phyloP scores from a whole-genome alignment of 2,888 invertebrate species.

The Cataglyphis rosenhaueri region DNA sequence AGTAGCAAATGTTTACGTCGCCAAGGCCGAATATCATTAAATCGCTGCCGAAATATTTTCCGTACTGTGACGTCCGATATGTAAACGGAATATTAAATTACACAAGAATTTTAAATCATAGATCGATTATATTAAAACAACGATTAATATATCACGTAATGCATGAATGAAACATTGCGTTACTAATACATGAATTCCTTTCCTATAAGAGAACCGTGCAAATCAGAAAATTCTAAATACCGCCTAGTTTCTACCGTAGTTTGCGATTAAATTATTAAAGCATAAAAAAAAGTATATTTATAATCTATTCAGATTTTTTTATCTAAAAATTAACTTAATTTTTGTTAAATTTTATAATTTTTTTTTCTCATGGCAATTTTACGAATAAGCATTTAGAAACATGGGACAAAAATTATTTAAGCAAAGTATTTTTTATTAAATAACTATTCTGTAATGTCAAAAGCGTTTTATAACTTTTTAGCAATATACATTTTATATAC shows the following conservation, averaged over 20 bases:
- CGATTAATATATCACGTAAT: constrained; percentile 2
- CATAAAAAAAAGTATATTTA: neutral
- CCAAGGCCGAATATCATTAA: no score
- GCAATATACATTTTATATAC: neutral
- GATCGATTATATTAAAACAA: no score
- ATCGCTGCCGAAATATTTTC: no score
- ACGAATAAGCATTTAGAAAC: neutral
- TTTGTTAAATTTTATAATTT: neutral
- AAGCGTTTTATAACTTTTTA: neutral
- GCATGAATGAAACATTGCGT: constrained; percentile 40
- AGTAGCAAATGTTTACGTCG: no score
- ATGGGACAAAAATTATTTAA: neutral
- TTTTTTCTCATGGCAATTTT: neutral
- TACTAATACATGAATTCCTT: constrained; percentile 45
- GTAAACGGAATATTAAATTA: no score
- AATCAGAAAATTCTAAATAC: constrained; percentile 39
- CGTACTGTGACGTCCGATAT: no score
- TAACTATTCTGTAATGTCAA: neutral
- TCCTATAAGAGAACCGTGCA: neutral
- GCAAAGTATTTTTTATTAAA: constrained; percentile 6
- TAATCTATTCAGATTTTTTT: neutral
- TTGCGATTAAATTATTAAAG: constrained; percentile 4
- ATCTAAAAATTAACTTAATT: neutral
- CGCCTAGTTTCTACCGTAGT: neutral
- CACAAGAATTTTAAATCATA: no score